Base-by-base conservation (phyloP, 2,113 vertebrate genomes). In the Otocyon megalotis region DNA sequence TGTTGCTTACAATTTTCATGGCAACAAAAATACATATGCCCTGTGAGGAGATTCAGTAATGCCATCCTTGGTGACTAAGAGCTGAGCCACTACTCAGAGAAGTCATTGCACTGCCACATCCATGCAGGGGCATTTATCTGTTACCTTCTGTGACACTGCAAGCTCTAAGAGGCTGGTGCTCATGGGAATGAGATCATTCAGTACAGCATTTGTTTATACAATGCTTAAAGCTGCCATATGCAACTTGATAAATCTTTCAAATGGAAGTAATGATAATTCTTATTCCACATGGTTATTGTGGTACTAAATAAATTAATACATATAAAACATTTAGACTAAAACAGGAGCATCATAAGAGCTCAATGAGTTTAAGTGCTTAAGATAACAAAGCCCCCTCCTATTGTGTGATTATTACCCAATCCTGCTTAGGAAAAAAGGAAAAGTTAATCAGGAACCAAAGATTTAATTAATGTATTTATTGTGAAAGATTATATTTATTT, bases 81-180 rank as follows among this genome's bases (percentile, higher is more conserved):
- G 71, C 15, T 22, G 32, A 88, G 50, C 58, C 71, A 91, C 3
- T 80, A 50, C 56, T 71, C 76, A 81, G 86, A 74, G 60, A 96
- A 94, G 85, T 93, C 63, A 76, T 53, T 88, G 74, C 94, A 58
- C 50, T 81, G 63, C 28, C 81, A 63, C 69, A 63, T 28, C 28
- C 60, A 43, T 63, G 60, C 88, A 92, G 37, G 15, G 19, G 71
- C 2, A 0, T 93, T 94, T 83, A 37, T 74, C 54, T 53, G 20
- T 76, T 80, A 56, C 35, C 56, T 56, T 32, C 54, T 50, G 60
- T 88, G 76, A 94, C 26, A 30, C 32, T 11, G 10, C 20, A 83
- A 69, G 81, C 16, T 92, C 67, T 28, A 26, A n/a, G 26, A 94
- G n/a, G 9, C 43, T 69, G 37, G n/a, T 35, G 35, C 15, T 90